Conservation (phyloP, 1,140 invertebrate species). For the Danaus plexippus region DNA sequence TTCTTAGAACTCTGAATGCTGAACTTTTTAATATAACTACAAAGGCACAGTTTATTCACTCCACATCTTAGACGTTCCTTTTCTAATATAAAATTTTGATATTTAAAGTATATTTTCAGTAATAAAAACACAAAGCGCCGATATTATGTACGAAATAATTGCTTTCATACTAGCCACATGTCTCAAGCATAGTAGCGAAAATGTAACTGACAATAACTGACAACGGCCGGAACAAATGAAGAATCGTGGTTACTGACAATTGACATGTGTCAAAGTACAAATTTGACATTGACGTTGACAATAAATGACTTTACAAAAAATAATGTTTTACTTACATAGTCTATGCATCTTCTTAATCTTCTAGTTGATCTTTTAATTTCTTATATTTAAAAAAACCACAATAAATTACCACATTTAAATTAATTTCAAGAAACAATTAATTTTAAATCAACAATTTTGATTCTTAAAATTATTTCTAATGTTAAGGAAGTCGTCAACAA, state of each 20-base stretch:
- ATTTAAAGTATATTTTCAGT: slow-evolving; percentile 10
- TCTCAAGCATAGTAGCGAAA: slow-evolving; percentile 13
- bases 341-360: not conserved
- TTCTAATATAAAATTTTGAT: slow-evolving; percentile 12
- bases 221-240: too few species aligned
- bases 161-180: slow-evolving; percentile 12
- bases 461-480: too few species aligned
- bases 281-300: slow-evolving; percentile 13
- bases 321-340: not conserved
- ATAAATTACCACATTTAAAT: too few species aligned
- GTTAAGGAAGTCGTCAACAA: too few species aligned
- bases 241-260: too few species aligned
- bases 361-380: too few species aligned
- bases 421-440: too few species aligned
- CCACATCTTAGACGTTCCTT: slow-evolving; percentile 22
- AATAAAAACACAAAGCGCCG: slow-evolving; percentile 15
- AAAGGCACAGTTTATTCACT: slow-evolving; percentile 38
- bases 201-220: slow-evolving; percentile 13
- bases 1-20: slow-evolving; percentile 45
- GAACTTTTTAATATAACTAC: slow-evolving; percentile 26
- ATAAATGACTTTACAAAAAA: not conserved
- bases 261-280: slow-evolving; percentile 6
- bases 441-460: too few species aligned
- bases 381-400: too few species aligned
- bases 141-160: slow-evolving; percentile 16